phyloP scores from a whole-genome alignment of 30 jellyfish, hydroid and myxozoan species.

The Turritopsis dohrnii region DNA sequence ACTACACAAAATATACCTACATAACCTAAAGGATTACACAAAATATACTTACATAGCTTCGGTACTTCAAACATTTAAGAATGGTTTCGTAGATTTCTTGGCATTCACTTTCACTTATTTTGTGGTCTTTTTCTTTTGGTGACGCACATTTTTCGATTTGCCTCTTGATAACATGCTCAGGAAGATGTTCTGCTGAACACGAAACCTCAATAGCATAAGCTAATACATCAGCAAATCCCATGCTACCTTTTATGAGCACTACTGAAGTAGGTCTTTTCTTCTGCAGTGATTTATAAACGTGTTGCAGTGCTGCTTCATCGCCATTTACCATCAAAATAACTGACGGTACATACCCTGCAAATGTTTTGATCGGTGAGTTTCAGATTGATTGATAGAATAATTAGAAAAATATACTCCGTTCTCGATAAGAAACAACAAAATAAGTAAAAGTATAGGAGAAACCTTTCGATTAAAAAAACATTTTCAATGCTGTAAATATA shows the following conservation, averaged over 20 bases:
- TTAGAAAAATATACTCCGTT: no score
- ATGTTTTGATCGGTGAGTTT: no score
- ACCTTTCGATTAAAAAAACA: no score
- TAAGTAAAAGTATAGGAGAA: no score
- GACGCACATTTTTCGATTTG: not conserved
- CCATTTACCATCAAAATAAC: not conserved
- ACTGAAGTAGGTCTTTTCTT: not conserved
- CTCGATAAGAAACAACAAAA: no score
- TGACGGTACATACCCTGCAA: not conserved
- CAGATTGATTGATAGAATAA: no score
- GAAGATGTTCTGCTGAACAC: not conserved
- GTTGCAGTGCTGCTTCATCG: not conserved
- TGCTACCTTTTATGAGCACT: not conserved
- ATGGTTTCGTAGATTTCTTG: not conserved
- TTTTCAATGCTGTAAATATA: no score
- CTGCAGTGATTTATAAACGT: not conserved
- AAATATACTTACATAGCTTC: not conserved
- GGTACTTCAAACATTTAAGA: not conserved
- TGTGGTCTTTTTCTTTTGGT: not conserved
- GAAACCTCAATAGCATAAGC: not conserved
- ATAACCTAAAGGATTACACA: not conserved
- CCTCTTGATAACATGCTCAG: not conserved
- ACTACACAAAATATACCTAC: no score
- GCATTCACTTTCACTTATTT: not conserved
- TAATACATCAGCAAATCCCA: not conserved